Evolutionary conservation across 2,113 vertebrate species (phyloP).

Genomic region (Zosterops japonicus): DNA sequence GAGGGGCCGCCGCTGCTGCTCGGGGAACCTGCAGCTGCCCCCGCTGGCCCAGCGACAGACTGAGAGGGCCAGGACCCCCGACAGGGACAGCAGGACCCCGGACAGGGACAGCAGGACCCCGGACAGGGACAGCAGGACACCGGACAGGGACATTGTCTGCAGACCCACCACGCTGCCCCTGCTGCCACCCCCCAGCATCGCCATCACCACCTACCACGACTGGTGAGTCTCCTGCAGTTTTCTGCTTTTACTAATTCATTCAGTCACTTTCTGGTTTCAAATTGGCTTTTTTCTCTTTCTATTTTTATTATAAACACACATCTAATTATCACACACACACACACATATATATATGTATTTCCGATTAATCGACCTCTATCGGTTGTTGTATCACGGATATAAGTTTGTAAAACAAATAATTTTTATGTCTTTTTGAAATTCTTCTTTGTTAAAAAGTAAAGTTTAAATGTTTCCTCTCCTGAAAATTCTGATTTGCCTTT

Average conservation of each 20-base stretch:
- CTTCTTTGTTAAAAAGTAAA: neutral
- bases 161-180: slow-evolving; percentile 88
- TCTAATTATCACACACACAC: neutral
- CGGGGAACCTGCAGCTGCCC: slow-evolving; percentile 89
- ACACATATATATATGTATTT: fast-evolving
- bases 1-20: slow-evolving; percentile 86
- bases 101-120: slow-evolving; percentile 83
- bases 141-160: slow-evolving; percentile 80
- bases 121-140: slow-evolving; percentile 75
- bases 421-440: fast-evolving
- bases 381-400: fast-evolving
- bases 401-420: neutral
- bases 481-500: neutral
- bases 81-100: slow-evolving; percentile 63
- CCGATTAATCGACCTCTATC: fast-evolving
- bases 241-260: fast-evolving
- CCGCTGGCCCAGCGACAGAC: slow-evolving; percentile 88
- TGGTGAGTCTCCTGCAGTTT: slow-evolving; percentile 56
- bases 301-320: neutral
- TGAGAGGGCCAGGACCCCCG: slow-evolving; percentile 78
- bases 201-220: slow-evolving; percentile 89
- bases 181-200: slow-evolving; percentile 84
- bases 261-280: neutral
- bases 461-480: neutral
- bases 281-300: fast-evolving